Percentiles rank a stretch among this genome's conserved stretches.
Evolutionary conservation across 2,113 vertebrate genomes (phyloP).

Genomic region (Macquaria australasica): DNA sequence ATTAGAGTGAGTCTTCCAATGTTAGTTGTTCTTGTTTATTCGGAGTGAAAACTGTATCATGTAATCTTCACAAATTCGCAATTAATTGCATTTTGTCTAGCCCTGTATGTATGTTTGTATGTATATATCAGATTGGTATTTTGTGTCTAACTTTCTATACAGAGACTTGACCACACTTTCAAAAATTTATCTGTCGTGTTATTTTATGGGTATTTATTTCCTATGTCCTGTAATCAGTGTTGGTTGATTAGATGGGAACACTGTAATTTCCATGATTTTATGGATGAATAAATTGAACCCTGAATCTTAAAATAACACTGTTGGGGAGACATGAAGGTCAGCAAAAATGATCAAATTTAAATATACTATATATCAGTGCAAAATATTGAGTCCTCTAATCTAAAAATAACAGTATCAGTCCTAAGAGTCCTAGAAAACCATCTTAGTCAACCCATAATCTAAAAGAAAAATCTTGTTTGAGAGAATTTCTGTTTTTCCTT

Average conservation of each 20-base stretch:
- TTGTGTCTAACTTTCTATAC: neutral
- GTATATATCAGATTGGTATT: neutral
- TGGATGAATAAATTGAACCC: neutral
- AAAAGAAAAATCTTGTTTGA: neutral
- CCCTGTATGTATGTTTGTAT: neutral
- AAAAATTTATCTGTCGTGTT: neutral
- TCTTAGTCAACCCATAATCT: neutral
- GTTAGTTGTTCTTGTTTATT: neutral
- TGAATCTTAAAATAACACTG: conserved; percentile 7
- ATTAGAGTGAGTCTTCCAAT: neutral
- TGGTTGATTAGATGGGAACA: conserved; percentile 3
- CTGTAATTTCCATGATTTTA: neutral
- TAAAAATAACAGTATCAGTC: conserved; percentile 5
- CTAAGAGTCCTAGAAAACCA: neutral
- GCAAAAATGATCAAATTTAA: neutral
- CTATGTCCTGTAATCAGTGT: neutral
- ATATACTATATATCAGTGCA: neutral
- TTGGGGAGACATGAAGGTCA: neutral
- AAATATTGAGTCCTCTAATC: neutral
- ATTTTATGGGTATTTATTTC: conserved; percentile 12
- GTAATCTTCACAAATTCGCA: neutral
- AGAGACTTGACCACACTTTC: neutral
- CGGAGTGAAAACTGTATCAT: neutral
- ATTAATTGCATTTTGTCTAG: neutral
- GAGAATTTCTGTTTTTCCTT: neutral